Evolutionary conservation across 2,888 invertebrate genomes (phyloP), one percentile per base, ranked within the genome.

Genomic region (Callyntrura guangdongensis): DNA sequence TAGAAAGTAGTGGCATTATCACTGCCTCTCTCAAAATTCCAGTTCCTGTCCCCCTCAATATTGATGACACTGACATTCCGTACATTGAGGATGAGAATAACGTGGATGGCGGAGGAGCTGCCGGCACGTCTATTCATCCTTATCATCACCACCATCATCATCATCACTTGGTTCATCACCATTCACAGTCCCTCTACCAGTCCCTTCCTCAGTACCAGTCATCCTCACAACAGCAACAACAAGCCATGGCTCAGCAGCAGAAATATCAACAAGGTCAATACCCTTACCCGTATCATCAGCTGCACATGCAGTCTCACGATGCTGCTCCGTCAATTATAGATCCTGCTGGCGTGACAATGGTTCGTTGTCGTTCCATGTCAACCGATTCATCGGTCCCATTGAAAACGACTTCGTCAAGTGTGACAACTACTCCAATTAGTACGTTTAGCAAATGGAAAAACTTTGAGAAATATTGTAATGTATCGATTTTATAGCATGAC

Each of bases 21-120:
- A 97, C 97, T 0, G 98, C 97, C 0, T 97, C 97, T 92, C 96
- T 98, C 56, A 97, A 97, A 97, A 98, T 95, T 97, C 97, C 95
- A 89, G 95, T 95, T 56, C 95, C 95, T 92, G 95, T 96, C 93
- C 95, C 95, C 72, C 95, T 96, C 92, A 96, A 95, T 94, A 95
- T 96, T 93, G 96, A 96, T 94, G 96, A 96, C 94, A 95, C 95
- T 91, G 96, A 97, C 95, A 97, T 97, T 95, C 97, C 97, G 92
- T 97, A 95, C 94, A 97, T 97, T 94, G 97, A 97, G 94, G 96
- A 97, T 92, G 94, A 94, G 53, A 92, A 90, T 49, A 82, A 74
- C 61, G 84, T 89, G 61, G 88, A 85, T n/a, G 88, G 56, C 14
- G 79, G 86, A 17, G 36, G 56, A 17, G 53, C 84, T 14, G 36